phyloP scores from a whole-genome alignment of 2,888 invertebrate species.

The Apocheima hispidaria region DNA sequence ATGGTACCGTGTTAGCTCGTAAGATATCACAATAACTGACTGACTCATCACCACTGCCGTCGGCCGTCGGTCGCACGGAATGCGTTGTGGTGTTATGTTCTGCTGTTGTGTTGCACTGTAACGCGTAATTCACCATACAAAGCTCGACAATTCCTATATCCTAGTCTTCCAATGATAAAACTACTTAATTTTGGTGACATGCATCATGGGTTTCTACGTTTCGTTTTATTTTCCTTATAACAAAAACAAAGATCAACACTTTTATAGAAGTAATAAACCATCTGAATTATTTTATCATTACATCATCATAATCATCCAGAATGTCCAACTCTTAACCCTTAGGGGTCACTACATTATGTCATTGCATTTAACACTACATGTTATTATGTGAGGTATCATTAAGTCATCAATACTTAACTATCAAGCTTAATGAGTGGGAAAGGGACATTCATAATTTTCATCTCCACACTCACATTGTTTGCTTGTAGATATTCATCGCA shows the following conservation, averaged over 20 bases:
- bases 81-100: neutral
- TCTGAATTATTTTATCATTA: too few relatives aligned
- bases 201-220: neutral
- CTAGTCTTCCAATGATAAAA: neutral
- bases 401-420: neutral
- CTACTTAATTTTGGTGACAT: neutral
- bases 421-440: too few relatives aligned
- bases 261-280: too few relatives aligned
- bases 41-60: constrained; percentile 18
- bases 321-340: too few relatives aligned
- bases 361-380: neutral
- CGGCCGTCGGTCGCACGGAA: constrained; percentile 1
- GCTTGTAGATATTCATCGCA: too few relatives aligned
- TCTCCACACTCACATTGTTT: too few relatives aligned
- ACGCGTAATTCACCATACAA: neutral
- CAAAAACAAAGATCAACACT: neutral
- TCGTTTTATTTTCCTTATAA: neutral
- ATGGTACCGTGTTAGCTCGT: neutral
- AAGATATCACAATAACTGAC: constrained; percentile 2
- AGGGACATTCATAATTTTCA: too few relatives aligned
- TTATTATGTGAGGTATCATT: neutral
- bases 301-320: too few relatives aligned
- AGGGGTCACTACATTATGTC: too few relatives aligned
- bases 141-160: neutral
- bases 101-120: neutral